phyloP scores from a whole-genome alignment of 2,888 invertebrate genomes.

The Meta bourneti region DNA sequence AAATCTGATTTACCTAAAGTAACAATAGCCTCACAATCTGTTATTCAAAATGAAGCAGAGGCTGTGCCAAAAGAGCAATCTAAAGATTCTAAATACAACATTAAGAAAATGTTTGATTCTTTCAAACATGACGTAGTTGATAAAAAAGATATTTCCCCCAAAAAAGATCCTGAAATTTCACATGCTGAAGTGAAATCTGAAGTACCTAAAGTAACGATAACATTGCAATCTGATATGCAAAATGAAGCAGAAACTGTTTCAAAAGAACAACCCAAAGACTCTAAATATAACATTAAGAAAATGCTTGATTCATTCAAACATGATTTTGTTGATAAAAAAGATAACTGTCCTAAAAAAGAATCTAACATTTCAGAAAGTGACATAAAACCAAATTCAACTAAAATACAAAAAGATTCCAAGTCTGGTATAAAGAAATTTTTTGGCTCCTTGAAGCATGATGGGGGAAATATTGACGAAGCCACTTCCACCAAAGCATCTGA shows the following conservation, averaged over 20 bases:
- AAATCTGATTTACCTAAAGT: constrained; percentile 1
- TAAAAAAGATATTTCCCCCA: background rate
- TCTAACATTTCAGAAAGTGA: constrained; percentile 6
- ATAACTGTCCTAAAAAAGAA: background rate
- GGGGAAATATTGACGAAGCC: background rate
- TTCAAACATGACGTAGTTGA: constrained; percentile 23
- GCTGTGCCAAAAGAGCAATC: background rate
- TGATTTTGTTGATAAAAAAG: constrained; percentile 31
- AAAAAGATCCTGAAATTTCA: background rate
- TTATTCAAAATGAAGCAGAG: background rate
- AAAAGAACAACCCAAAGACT: constrained; percentile 12
- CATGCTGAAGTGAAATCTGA: background rate
- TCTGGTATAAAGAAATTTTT: constrained; percentile 60
- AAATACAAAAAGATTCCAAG: constrained; percentile 41
- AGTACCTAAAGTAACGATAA: background rate
- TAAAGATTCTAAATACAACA: constrained; percentile 29
- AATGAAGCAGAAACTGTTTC: background rate
- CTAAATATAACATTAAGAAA: constrained; percentile 27
- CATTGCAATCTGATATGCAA: background rate
- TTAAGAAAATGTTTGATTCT: constrained; percentile 42
- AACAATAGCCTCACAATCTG: background rate
- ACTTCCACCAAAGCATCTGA: background rate
- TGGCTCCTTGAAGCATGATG: constrained; percentile 58
- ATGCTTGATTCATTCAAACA: constrained; percentile 48
- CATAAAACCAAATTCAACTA: background rate